Base-by-base conservation (phyloP, 2,113 vertebrate species). In the Tamias sibiricus region DNA sequence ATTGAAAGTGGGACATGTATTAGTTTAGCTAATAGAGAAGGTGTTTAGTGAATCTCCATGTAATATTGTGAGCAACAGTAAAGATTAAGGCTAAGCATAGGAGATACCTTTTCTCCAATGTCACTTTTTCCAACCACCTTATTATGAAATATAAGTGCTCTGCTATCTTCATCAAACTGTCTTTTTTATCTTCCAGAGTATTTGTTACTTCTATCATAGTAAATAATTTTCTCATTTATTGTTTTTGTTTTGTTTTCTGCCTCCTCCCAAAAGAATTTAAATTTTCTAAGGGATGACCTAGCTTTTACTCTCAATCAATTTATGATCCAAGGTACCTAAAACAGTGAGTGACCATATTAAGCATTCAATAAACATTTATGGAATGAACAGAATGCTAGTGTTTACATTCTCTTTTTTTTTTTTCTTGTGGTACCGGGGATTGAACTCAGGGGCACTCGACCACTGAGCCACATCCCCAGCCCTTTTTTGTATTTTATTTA, bases 231-330 rank as follows among this genome's bases (percentile, higher is more conserved):
- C n/a, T 90, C 19, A 49, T n/a, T 79, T 80, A 80, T 81, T 95
- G 69, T 66, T 95, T 86, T 97, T 68, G 42, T 64, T 76, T 87
- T 94, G 24, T 71, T 92, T 2, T 83, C 32, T 81, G 0, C 80
- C 0, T 93, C 2, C 2, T 28, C 32, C 17, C 35, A 13, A 74
- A 94, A 95, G n/a, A 87, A 49, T 79, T 2, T 52, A 54, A 68
- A 8, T 17, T 91, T 96, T 54, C 95, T 32, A 79, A 81, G 2
- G 49, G 66, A 74, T 77, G 35, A 19, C 0, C 40, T 94, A 49
- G 14, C 52, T 71, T 93, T 90, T 81, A 71, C 0, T 47, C n/a
- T 85, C 82, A 42, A 26, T 71, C 9, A 92, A 35, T 32, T 16
- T 5, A n/a, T 35, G 64, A 54, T 52, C 47, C 40, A 54, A 87